Conservation (phyloP, 1,140 invertebrate species). For the Drosophila chauvacae region DNA sequence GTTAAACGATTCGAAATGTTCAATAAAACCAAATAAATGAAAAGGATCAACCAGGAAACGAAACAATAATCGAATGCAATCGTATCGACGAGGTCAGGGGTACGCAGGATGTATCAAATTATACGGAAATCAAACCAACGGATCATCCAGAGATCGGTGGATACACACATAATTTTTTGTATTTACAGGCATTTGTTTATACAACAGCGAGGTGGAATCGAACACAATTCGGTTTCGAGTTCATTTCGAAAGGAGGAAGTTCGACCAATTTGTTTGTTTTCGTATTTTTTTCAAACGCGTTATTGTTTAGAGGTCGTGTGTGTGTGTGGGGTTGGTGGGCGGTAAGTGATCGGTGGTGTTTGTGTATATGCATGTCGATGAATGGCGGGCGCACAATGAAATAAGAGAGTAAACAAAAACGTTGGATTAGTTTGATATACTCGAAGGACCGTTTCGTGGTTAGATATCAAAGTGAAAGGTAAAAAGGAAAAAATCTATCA, state of each 20-base stretch:
- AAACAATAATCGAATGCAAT: slow-evolving; percentile 27
- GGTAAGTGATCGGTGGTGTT: neutral
- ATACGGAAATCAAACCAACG: slow-evolving; percentile 27
- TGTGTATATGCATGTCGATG: slow-evolving; percentile 43
- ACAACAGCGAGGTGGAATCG: slow-evolving; percentile 48
- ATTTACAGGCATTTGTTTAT: slow-evolving; percentile 47
- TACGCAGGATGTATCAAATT: slow-evolving; percentile 10
- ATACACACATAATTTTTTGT: slow-evolving; percentile 29
- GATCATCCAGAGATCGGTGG: slow-evolving; percentile 35
- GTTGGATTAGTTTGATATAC: slow-evolving; percentile 71
- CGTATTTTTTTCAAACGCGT: slow-evolving; percentile 75
- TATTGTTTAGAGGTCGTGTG: slow-evolving; percentile 32
- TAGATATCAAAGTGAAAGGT: slow-evolving; percentile 53
- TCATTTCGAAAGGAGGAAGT: slow-evolving; percentile 31
- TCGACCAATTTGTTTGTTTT: slow-evolving; percentile 53
- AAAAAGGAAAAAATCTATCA: slow-evolving; percentile 42
- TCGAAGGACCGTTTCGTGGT: slow-evolving; percentile 51
- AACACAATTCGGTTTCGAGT: slow-evolving; percentile 25
- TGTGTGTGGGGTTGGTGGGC: slow-evolving; percentile 2
- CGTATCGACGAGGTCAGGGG: slow-evolving; percentile 28
- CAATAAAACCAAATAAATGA: slow-evolving; percentile 6
- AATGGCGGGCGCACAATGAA: slow-evolving; percentile 69
- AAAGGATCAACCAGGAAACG: slow-evolving; percentile 7
- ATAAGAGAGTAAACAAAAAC: slow-evolving; percentile 78
- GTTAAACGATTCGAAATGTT: slow-evolving; percentile 63